These are phyloP conservation scores for Acestrorhynchus altus DNA, from an alignment of 2,797 vertebrate genomes.

Conservation along the genomic window DNA sequence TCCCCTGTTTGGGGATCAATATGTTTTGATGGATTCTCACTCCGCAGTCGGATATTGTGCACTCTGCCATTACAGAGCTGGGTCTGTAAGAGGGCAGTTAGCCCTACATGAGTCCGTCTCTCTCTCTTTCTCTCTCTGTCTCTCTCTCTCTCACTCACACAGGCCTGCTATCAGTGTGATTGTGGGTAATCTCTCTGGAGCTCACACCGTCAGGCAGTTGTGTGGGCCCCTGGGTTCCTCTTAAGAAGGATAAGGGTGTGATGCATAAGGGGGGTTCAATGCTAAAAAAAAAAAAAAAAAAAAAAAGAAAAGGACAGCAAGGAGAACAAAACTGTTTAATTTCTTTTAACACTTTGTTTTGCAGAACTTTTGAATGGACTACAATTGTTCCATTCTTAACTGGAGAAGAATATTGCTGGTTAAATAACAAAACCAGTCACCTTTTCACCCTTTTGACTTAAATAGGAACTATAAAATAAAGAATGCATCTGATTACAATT, in stretches of 20 bases:
- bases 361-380: too few relatives aligned
- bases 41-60: slow-evolving; percentile 82
- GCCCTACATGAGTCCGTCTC: slow-evolving; percentile 82
- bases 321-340: neutral
- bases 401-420: neutral
- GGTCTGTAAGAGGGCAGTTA: slow-evolving; percentile 78
- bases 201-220: slow-evolving; percentile 76
- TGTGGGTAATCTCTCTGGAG: slow-evolving; percentile 82
- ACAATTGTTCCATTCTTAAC: neutral
- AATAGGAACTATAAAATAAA: too few relatives aligned
- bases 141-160: slow-evolving; percentile 73
- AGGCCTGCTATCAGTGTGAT: slow-evolving; percentile 82
- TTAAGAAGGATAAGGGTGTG: slow-evolving; percentile 75
- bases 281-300: slow-evolving; percentile 21
- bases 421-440: neutral
- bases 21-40: slow-evolving; percentile 84
- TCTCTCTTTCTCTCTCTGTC: slow-evolving; percentile 56
- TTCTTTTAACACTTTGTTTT: neutral
- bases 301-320: too few relatives aligned
- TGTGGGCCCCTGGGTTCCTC: slow-evolving; percentile 73
- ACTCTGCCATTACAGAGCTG: slow-evolving; percentile 77
- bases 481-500: too few relatives aligned
- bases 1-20: slow-evolving; percentile 83
- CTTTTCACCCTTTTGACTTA: too few relatives aligned
- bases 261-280: slow-evolving; percentile 31